Conservation (phyloP, 2,888 invertebrate genomes). For the Chrysotoxum bicinctum region DNA sequence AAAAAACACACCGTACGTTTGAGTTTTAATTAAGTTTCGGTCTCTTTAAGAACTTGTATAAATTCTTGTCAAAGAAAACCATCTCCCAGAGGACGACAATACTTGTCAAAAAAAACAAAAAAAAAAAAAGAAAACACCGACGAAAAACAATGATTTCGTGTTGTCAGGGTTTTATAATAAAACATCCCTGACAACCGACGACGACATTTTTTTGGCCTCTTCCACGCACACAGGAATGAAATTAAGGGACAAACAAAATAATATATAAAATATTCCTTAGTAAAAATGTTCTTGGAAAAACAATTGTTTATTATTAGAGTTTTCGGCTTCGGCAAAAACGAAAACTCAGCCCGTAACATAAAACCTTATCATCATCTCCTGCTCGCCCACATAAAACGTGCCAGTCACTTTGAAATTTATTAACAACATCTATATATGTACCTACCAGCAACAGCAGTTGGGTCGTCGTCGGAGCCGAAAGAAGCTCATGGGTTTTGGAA, state of each 20-base stretch:
- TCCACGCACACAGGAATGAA: slow-evolving; percentile 14
- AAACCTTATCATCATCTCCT: slow-evolving; percentile 35
- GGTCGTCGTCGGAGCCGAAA: not conserved
- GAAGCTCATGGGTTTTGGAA: not conserved
- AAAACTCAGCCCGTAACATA: slow-evolving; percentile 4
- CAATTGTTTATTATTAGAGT: slow-evolving; percentile 13
- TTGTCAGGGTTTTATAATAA: slow-evolving; percentile 9
- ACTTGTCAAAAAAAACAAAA: not conserved
- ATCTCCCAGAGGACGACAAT: not conserved
- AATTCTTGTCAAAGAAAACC: slow-evolving; percentile 1
- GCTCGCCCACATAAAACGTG: slow-evolving; percentile 42
- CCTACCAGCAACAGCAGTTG: not conserved
- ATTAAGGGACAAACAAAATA: not conserved
- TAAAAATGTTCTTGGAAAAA: slow-evolving; percentile 1
- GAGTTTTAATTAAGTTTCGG: slow-evolving; percentile 28
- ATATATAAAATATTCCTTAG: slow-evolving; percentile 5
- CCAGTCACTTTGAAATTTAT: slow-evolving; percentile 30
- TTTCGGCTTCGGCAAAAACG: not conserved
- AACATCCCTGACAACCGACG: slow-evolving; percentile 12
- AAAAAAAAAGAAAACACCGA: not conserved
- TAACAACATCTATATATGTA: not conserved
- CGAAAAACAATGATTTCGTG: not conserved
- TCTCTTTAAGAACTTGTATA: slow-evolving; percentile 2
- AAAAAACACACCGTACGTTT: not conserved
- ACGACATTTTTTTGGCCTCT: not conserved